Percentiles rank a stretch among this genome's conserved stretches.
phyloP scores from a whole-genome alignment of 2,113 vertebrate species.

The Neogale vison region DNA sequence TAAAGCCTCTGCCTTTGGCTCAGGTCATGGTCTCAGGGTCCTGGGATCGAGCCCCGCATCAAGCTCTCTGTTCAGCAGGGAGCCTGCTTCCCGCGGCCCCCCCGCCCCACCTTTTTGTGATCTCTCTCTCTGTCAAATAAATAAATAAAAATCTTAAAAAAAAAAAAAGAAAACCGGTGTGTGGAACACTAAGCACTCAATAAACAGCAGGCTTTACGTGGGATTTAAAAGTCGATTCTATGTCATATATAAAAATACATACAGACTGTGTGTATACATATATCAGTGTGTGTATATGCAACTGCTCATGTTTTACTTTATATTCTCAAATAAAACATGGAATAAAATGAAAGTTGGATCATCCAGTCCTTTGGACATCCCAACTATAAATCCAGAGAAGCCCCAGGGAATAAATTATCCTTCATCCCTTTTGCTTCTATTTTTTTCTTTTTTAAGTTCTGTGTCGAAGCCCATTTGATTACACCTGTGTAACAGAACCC shows the following conservation, averaged over 20 bases:
- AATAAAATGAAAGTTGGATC: not conserved
- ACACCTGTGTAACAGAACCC: not conserved
- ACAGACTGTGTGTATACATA: not conserved
- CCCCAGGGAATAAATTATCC: not conserved
- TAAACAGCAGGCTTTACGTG: not conserved
- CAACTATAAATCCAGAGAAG: not conserved
- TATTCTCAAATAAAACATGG: conserved; percentile 36
- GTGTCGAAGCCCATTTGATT: not conserved
- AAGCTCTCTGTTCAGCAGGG: too few species aligned
- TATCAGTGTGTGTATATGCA: not conserved
- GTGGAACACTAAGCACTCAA: not conserved
- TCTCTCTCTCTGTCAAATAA: too few species aligned
- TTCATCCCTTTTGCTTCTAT: not conserved
- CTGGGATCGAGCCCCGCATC: too few species aligned
- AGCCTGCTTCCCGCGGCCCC: too few species aligned
- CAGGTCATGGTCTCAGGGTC: too few species aligned
- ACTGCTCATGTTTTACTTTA: not conserved
- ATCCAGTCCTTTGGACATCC: not conserved
- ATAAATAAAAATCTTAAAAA: too few species aligned
- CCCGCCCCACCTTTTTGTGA: too few species aligned
- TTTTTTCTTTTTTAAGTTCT: not conserved
- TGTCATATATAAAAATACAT: not conserved
- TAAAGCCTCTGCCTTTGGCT: too few species aligned
- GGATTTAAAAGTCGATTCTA: not conserved
- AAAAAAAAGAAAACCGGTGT: not conserved